Evolutionary conservation across 2,888 invertebrate genomes (phyloP), one percentile per base, ranked within the genome.

Genomic region (Mesorhabditis sp.): DNA sequence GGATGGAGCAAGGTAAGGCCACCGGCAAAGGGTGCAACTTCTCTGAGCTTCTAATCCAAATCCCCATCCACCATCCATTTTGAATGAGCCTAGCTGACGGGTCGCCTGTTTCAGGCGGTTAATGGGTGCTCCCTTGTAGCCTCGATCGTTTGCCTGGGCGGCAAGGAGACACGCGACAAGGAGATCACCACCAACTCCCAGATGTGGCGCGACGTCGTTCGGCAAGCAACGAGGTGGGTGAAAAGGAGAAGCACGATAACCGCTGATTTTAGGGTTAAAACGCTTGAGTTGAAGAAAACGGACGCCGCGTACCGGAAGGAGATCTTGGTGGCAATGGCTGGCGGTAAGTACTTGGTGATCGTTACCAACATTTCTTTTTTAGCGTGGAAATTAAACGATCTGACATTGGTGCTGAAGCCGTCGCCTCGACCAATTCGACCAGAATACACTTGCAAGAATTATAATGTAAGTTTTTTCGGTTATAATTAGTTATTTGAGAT

Each of bases 361-460:
- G 7, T 50, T 50, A 50, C 58, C 7, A 13, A 10, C 7, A 50
- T 13, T 50, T n/a, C 58, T 50, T 2, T 50, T 50, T 50, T n/a
- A 50, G 58, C 7, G 7, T 50, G 58, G 58, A 50, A 50, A 50
- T n/a, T 50, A 13, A 13, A 10, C 58, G n/a, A 50, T 50, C n/a
- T 50, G 58, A n/a, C 7, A n/a, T 13, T 50, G 7, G 58, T 50
- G 7, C 58, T 50, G 10, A 50, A 50, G n/a, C 58, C 58, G 58
- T 50, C 58, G 2, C 7, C 10, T n/a, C 7, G n/a, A 2, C 10
- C 7, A 0, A 50, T 50, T 50, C n/a, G 10, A 50, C 58, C 58
- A 50, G 58, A 10, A n/a, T 50, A 50, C 58, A 50, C 58, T 10
- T 50, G 58, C 58, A 50, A 50, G 58, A 50, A 50, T n/a, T 50